Percentiles rank a stretch among this genome's conserved stretches.
Conservation (phyloP, 2,888 invertebrate species). For the Byasa hedistus region DNA sequence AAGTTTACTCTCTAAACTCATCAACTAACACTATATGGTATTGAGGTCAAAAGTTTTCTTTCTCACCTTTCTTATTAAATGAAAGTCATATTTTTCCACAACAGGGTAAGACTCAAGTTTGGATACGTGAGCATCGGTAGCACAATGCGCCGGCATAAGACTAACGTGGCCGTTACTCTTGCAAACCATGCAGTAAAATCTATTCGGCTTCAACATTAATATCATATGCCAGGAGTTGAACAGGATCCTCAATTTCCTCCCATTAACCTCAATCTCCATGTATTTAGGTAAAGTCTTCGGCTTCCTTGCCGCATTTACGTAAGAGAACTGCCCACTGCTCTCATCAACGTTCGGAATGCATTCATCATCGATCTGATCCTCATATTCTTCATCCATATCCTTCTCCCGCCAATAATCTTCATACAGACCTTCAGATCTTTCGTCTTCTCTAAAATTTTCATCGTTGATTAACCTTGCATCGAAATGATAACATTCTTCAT, state of each 20-base stretch:
- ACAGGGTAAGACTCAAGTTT: constrained; percentile 34
- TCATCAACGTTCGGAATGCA: constrained; percentile 8
- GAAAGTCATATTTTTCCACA: constrained; percentile 32
- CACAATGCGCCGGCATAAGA: constrained; percentile 37
- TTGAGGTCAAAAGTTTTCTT: background rate
- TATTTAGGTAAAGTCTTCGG: constrained; percentile 33
- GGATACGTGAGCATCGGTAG: constrained; percentile 31
- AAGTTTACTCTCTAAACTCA: too few relatives aligned
- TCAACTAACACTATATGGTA: background rate
- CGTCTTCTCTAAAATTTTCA: constrained; percentile 16
- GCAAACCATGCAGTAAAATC: constrained; percentile 47
- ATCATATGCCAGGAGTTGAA: constrained; percentile 49
- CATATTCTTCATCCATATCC: constrained; percentile 4
- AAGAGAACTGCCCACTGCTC: constrained; percentile 34
- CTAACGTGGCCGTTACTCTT: constrained; percentile 27
- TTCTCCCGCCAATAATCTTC: background rate
- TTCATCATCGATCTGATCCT: constrained; percentile 20
- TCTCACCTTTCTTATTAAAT: constrained; percentile 41
- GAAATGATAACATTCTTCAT: constrained; percentile 32
- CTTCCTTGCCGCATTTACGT: constrained; percentile 43
- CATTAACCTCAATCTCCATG: constrained; percentile 38
- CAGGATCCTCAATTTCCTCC: constrained; percentile 37
- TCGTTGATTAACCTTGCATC: constrained; percentile 29
- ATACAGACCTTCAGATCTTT: constrained; percentile 11
- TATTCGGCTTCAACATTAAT: constrained; percentile 30